Base-by-base conservation (phyloP, 2,888 invertebrate species). In the Aphrophora alni region DNA sequence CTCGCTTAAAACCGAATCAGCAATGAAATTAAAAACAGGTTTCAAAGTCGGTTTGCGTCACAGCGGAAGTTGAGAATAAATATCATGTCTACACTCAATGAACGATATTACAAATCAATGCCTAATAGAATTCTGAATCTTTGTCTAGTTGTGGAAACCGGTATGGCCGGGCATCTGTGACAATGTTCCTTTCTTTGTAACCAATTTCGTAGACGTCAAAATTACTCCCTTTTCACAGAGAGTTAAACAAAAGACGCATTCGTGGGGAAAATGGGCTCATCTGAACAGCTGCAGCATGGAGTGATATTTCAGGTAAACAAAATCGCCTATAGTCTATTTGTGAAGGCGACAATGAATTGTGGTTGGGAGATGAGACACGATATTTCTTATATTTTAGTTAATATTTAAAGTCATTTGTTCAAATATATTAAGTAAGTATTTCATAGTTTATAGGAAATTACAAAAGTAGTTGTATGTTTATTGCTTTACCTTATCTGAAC, bases 81-180 rank as follows among this genome's bases (percentile, higher is more conserved):
- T 72, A 72, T 51, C n/a, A 21, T 21, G 59, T 59, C 59, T 59
- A 59, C 5, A 14, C 44, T 33, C 27, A 68, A 26, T 44, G 51
- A 70, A n/a, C n/a, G 72, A 27, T 72, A 78, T 78, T 28, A 78
- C 78, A 78, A 72, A 78, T 72, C 78, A 78, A 71, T 71, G 78
- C 72, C 78, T 26, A 72, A 78, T 78, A 71, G 44, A 77, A 17
- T 10, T 2, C 17, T 44, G 14, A 12, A 21, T 59, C 59, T 59
- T 59, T 59, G 59, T 59, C 59, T 59, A 59, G 59, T 1, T 4
- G 7, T 4, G 44, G 12, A 17, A 44, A 44, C 44, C 59, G n/a
- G 59, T 59, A 59, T 44, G 44, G 44, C 14, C 44, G 44, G 44
- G 44, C 44, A 44, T 44, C 44, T 44, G 44, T 21, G 59, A 59